Conservation (phyloP, 2,888 invertebrate species). For the Biston stratarius region DNA sequence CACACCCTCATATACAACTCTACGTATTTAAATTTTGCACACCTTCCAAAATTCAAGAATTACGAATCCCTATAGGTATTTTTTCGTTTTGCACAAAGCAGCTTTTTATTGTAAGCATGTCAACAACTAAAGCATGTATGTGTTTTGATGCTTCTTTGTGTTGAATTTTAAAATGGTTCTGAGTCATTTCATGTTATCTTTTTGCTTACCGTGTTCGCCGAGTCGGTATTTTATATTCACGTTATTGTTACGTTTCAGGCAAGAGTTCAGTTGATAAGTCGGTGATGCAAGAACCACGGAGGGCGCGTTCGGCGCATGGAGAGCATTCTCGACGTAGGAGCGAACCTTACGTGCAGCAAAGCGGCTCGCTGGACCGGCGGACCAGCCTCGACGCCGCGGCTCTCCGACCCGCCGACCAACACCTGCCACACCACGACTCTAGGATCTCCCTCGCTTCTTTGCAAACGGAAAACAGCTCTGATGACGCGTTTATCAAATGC, state of each 20-base stretch:
- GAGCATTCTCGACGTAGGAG: conserved; percentile 80
- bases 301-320: conserved; percentile 75
- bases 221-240: conserved; percentile 16
- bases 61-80: background rate
- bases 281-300: conserved; percentile 75
- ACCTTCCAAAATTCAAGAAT: conserved; percentile 3
- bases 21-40: conserved; percentile 9
- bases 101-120: conserved; percentile 39
- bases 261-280: conserved; percentile 86
- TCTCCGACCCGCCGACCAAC: conserved; percentile 69
- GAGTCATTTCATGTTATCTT: conserved; percentile 34
- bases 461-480: conserved; percentile 79
- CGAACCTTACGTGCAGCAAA: conserved; percentile 74
- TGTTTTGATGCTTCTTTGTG: conserved; percentile 38
- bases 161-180: conserved; percentile 41
- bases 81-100: conserved; percentile 20
- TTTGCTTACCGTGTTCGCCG: background rate
- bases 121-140: conserved; percentile 41
- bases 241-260: conserved; percentile 67
- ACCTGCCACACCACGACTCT: conserved; percentile 72
- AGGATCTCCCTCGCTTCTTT: conserved; percentile 79
- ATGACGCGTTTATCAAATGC: conserved; percentile 89
- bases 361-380: conserved; percentile 81
- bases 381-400: conserved; percentile 87
- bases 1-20: conserved; percentile 7